These are phyloP conservation scores for Drosophila crucigera DNA, from an alignment of 2,888 invertebrate species.

Conservation along the genomic window DNA sequence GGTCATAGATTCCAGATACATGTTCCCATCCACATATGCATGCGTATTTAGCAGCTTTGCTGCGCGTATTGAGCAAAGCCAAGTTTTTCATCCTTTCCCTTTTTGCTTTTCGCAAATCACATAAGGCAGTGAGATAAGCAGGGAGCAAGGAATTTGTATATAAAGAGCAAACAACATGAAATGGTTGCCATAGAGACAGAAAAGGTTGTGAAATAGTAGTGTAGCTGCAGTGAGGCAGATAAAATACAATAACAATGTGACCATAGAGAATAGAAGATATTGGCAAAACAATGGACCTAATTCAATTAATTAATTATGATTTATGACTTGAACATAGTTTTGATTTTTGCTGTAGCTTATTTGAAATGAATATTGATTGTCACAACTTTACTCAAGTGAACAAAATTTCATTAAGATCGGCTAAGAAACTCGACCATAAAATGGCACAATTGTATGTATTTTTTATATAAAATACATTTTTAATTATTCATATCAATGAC, in stretches of 20 bases:
- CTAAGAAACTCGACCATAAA: not conserved
- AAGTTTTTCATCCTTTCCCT: slow-evolving; percentile 4
- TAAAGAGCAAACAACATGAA: not conserved
- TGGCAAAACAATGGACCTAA: not conserved
- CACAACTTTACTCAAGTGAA: not conserved
- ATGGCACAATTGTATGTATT: not conserved
- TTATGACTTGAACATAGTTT: not conserved
- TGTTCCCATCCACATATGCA: slow-evolving; percentile 11
- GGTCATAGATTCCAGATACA: slow-evolving; percentile 41
- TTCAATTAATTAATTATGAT: not conserved
- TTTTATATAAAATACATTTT: not conserved
- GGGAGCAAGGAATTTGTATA: not conserved
- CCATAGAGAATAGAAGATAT: not conserved
- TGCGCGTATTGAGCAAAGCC: slow-evolving; percentile 7
- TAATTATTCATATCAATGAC: not conserved
- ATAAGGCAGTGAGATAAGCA: not conserved
- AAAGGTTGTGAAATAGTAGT: not conserved
- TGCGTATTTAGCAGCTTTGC: slow-evolving; percentile 21
- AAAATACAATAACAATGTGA: slow-evolving; percentile 9
- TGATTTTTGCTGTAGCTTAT: not conserved
- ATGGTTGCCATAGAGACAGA: slow-evolving; percentile 6
- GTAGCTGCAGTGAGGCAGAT: not conserved
- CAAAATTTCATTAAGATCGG: not conserved
- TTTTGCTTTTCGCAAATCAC: not conserved
- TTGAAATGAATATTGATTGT: not conserved